Evolutionary conservation across 1,140 invertebrate species (phyloP), one percentile per base, ranked within the genome.

Genomic region (Phthorimaea operculella): DNA sequence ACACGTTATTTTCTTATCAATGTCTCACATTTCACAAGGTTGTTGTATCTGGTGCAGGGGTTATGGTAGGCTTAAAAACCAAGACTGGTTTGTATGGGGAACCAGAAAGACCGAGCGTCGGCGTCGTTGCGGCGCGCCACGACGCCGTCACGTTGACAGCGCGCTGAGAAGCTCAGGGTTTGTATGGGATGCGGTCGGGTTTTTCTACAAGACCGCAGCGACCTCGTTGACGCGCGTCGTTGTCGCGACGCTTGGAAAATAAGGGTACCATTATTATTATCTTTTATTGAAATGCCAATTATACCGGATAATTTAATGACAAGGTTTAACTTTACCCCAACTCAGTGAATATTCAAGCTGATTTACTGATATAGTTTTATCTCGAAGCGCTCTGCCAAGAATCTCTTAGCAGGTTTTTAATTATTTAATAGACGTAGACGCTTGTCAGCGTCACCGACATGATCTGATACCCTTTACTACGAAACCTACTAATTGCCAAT

Each of bases 401-500:
- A 28, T 6, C 21, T 28, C 6, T 28, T 4, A 39, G 10, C 36
- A 39, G n/a, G n/a, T 9, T 4, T 47, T 47, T 2, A 47, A 47
- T 47, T 16, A 45, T 14, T 45, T 45, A 47, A 47, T 47, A 8
- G 15, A 47, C 44, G n/a, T 15, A 47, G 15, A 15, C 7, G 4
- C 15, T 15, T 47, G 44, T 39, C n/a, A 12, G 33, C 33, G 11
- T 39, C 36, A 9, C 36, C 36, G 2, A 39, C 1, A 47, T 15
- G 16, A 47, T 15, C 8, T n/a, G n/a, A 47, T 47, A 47, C 11
- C 44, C n/a, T 47, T 15, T 16, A 17, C 47, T 12, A 44, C 45
- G 33, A 53, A 33, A 33, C 48, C 17, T 16, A 15, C 33, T 10
- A 52, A 17, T 51, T 33, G 39, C 8, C 44, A 48, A 52, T 33